These are phyloP conservation scores for Acinonyx jubatus DNA, from an alignment of 2,113 vertebrate species.

Conservation along the genomic window DNA sequence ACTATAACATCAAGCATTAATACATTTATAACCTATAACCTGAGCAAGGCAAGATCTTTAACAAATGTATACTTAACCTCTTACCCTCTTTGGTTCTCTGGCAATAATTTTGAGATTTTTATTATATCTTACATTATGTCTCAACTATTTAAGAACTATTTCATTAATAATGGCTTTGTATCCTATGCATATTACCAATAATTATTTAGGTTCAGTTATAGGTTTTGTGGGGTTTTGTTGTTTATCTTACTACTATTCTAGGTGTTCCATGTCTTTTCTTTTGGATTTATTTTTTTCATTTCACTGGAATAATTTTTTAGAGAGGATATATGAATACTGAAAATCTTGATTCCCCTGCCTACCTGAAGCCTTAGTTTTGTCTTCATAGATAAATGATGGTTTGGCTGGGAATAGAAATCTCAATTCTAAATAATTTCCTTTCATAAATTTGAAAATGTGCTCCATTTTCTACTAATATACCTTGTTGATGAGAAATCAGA, in stretches of 20 bases:
- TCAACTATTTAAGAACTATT: not conserved
- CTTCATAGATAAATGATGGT: not conserved
- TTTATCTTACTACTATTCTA: not conserved
- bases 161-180: not conserved
- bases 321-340: not conserved
- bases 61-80: not conserved
- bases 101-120: not conserved
- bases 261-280: not conserved
- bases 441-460: not conserved
- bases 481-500: not conserved
- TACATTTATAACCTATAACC: not conserved
- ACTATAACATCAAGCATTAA: not conserved
- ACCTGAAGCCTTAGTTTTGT: not conserved
- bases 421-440: not conserved
- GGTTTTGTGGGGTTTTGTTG: not conserved
- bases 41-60: not conserved
- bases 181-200: not conserved
- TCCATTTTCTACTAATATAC: not conserved
- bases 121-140: not conserved
- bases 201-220: not conserved
- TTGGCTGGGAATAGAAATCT: not conserved
- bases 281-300: slow-evolving; percentile 23
- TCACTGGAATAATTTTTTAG: not conserved
- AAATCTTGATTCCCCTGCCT: slow-evolving; percentile 2
- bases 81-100: not conserved